Percentiles rank a stretch among this genome's conserved stretches.
These are phyloP conservation scores for Holacanthella duospinosa DNA, from an alignment of 2,888 invertebrate species.

Conservation along the genomic window DNA sequence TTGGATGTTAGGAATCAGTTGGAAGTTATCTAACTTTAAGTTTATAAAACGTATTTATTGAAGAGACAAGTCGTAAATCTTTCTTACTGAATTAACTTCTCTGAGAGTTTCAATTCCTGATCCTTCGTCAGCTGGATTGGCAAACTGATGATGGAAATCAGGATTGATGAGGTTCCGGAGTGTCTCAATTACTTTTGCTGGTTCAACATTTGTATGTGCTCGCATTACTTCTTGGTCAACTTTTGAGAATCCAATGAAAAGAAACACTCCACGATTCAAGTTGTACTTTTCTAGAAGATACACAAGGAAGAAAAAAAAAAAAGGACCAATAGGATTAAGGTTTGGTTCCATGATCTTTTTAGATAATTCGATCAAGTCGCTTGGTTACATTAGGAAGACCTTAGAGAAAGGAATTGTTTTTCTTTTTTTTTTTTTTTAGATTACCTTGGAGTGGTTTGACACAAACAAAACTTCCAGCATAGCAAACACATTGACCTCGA, in stretches of 20 bases:
- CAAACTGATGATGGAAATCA: slow-evolving; percentile 32
- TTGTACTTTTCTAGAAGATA: slow-evolving; percentile 59
- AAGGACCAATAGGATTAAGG: neutral
- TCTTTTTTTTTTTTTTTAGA: too few species aligned
- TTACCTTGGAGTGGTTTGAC: slow-evolving; percentile 69
- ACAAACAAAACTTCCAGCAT: slow-evolving; percentile 83
- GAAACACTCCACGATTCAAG: slow-evolving; percentile 71
- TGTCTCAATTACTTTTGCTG: slow-evolving; percentile 70
- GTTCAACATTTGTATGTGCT: slow-evolving; percentile 70
- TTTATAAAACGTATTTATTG: neutral
- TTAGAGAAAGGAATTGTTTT: too few species aligned
- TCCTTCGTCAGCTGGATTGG: slow-evolving; percentile 32
- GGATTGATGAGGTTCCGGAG: slow-evolving; percentile 48
- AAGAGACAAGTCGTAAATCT: neutral
- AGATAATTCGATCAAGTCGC: too few species aligned
- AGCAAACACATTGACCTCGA: slow-evolving; percentile 77
- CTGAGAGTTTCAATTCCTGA: slow-evolving; percentile 22
- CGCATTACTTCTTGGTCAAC: slow-evolving; percentile 73
- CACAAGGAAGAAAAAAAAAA: neutral
- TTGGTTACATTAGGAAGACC: too few species aligned
- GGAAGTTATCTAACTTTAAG: neutral
- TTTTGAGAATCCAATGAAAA: slow-evolving; percentile 79
- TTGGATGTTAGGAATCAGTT: too few species aligned
- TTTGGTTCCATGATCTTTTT: too few species aligned
- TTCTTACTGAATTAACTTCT: slow-evolving; percentile 34